These are phyloP conservation scores for Eriocheir sinensis DNA, from an alignment of 1,140 invertebrate species.

Conservation along the genomic window DNA sequence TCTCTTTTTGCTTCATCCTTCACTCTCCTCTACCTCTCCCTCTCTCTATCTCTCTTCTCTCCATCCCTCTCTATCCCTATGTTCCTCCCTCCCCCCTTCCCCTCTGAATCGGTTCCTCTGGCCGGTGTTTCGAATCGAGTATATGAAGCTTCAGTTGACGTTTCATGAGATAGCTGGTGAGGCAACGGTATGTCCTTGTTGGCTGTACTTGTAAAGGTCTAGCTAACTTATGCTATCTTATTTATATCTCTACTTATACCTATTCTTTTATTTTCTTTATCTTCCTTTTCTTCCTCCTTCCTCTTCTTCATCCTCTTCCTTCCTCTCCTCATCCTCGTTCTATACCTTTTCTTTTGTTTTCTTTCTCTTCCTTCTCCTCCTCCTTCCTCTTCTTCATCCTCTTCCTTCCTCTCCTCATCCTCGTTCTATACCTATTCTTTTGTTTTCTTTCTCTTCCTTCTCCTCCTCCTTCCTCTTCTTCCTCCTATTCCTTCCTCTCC, in stretches of 20 bases:
- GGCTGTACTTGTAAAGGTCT: no score
- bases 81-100: slow-evolving; percentile 35
- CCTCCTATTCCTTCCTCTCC: background rate
- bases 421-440: background rate
- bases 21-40: background rate
- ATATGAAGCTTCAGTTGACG: no score
- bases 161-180: no score
- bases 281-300: background rate
- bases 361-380: background rate
- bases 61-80: background rate
- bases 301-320: background rate
- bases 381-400: background rate
- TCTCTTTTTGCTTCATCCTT: background rate
- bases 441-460: background rate
- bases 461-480: background rate
- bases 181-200: no score
- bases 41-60: background rate
- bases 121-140: no score
- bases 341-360: background rate
- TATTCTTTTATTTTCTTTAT: background rate
- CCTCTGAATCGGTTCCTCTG: no score
- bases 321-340: background rate
- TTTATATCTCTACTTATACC: background rate
- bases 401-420: background rate
- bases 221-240: background rate